These are phyloP conservation scores for Paramuricea clavata DNA, from an alignment of 92 coral and sea anemone genomes.

Conservation along the genomic window DNA sequence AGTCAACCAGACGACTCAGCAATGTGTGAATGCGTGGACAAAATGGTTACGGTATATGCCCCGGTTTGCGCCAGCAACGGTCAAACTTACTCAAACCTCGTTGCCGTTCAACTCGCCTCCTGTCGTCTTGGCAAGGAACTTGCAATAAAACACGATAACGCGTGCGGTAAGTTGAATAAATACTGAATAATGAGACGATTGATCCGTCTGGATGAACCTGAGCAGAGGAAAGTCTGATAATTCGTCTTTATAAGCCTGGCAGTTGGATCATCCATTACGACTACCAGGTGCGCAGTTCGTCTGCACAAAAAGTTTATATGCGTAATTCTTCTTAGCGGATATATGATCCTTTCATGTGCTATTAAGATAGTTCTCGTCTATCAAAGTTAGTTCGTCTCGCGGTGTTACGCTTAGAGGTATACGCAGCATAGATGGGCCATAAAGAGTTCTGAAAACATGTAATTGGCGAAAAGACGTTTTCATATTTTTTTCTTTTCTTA, in stretches of 20 bases:
- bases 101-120: slow-evolving; percentile 28
- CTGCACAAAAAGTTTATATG: no score
- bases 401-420: no score
- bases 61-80: slow-evolving; percentile 38
- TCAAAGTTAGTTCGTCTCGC: no score
- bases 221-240: background rate
- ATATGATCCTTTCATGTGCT: no score
- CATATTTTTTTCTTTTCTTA: background rate
- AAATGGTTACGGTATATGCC: background rate
- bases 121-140: slow-evolving; percentile 36
- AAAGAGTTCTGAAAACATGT: background rate
- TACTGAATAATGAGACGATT: background rate
- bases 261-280: background rate
- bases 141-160: slow-evolving; percentile 37
- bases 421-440: no score
- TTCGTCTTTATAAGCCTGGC: background rate
- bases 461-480: background rate
- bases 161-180: slow-evolving; percentile 24
- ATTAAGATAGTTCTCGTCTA: no score
- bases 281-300: background rate
- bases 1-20: slow-evolving; percentile 82
- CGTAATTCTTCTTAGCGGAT: no score
- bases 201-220: no score
- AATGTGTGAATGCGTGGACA: slow-evolving; percentile 79
- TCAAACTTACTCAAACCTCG: slow-evolving; percentile 34